Evolutionary conservation across 2,888 invertebrate genomes (phyloP).

Genomic region (Hypercompe scribonia): DNA sequence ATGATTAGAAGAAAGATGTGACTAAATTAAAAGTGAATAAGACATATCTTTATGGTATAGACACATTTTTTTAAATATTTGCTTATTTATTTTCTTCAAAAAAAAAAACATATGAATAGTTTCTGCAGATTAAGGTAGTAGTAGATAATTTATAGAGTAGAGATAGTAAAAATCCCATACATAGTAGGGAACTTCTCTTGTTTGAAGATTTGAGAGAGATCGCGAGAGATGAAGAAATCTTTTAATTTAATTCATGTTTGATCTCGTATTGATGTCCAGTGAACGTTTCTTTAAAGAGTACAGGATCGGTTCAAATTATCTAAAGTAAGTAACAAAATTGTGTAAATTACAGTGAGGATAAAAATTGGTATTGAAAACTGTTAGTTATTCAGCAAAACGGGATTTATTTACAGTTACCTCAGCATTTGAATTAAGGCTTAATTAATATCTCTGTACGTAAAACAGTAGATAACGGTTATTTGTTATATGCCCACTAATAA

Average conservation of each 20-base stretch:
- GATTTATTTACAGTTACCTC: background rate
- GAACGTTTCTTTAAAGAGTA: background rate
- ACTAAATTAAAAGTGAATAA: background rate
- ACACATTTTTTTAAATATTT: too few species aligned
- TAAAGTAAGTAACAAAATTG: background rate
- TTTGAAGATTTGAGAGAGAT: background rate
- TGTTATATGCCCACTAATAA: background rate
- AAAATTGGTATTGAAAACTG: background rate
- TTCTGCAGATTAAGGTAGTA: too few species aligned
- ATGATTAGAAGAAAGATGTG: background rate
- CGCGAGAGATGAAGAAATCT: background rate
- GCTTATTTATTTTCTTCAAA: too few species aligned
- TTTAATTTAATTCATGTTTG: background rate
- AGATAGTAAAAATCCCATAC: background rate
- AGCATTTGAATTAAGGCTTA: background rate
- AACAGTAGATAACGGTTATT: background rate
- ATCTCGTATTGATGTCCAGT: background rate
- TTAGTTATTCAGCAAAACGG: background rate
- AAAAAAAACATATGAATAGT: too few species aligned
- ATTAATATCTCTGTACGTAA: background rate
- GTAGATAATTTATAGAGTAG: background rate
- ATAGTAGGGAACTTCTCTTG: background rate
- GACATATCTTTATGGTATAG: too few species aligned
- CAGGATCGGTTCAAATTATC: background rate
- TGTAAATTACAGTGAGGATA: background rate